Base-by-base conservation (phyloP, 1,140 invertebrate genomes). In the Pseudobourletiella spinata region DNA sequence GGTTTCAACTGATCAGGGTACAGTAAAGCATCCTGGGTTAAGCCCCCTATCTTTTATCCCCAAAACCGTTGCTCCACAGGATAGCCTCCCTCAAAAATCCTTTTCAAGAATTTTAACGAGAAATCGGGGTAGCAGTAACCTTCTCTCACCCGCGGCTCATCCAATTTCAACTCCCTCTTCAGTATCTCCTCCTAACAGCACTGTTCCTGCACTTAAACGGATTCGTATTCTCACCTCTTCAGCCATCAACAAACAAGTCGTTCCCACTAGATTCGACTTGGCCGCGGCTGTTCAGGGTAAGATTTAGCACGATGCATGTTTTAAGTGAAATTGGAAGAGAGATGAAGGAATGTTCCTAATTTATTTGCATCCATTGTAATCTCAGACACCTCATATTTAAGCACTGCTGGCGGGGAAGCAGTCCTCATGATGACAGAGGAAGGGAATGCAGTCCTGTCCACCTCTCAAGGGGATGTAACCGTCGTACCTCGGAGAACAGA, bases 121-220 rank as follows among this genome's bases (percentile, higher is more conserved):
- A 11, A 59, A 48, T 56, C 57, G 58, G 20, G 35, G 35, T 2
- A 48, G 57, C 15, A 51, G 48, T 22, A 57, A 15, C 16, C 51
- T 58, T 22, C 43, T 22, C 26, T 48, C 29, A 52, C 54, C 30
- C 35, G 54, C 18, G 24, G 20, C 24, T 50, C 62, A 29, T 29
- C 44, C 22, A 50, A 32, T 58, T 20, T 35, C 29, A n/a, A n/a
- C n/a, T n/a, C n/a, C n/a, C n/a, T n/a, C n/a, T n/a, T n/a, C n/a
- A n/a, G n/a, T n/a, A n/a, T n/a, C n/a, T n/a, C n/a, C n/a, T n/a
- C n/a, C n/a, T n/a, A n/a, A n/a, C n/a, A n/a, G n/a, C n/a, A n/a
- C n/a, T 6, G 44, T 55, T n/a, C 51, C 63, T 20, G 29, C 50
- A n/a, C 15, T 64, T 22, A 64, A 64, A 48, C 29, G 57, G 26